Evolutionary conservation across 1,140 invertebrate species (phyloP), one percentile per base, ranked within the genome.

Genomic region (Drosophila truncata): DNA sequence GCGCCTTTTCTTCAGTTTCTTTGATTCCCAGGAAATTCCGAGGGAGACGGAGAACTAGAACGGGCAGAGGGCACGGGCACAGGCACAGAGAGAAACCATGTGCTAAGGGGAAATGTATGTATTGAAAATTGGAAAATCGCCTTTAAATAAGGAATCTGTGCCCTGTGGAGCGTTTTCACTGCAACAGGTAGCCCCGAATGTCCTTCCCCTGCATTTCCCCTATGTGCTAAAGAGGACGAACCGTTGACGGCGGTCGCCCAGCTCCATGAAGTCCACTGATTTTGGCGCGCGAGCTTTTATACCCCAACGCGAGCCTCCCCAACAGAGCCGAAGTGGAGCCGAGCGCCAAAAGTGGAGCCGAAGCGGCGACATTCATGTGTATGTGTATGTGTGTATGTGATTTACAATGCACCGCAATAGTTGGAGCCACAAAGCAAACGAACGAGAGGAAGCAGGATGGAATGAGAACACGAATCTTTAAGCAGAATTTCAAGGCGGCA

Each of bases 261-360:
- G 64, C 70, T 46, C 69, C 60, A 83, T 90, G 82, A 63, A 77
- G 84, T 74, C 72, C 76, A 57, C 60, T 71, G 82, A 76, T 92
- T 92, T 92, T 92, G 91, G 91, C 91, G 91, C 82, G 91, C 90
- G 74, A 87, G 91, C 91, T 92, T 92, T 91, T 92, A 92, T 92
- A 92, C 65, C 42, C 57, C 49, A 78, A 78, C 67, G 80, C 76
- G 65, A 64, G 70, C 75, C 33, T 39, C 58, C 57, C 39, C 37
- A 8, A 18, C 18, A 42, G 33, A n/a, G 25, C 65, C 78, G 83
- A 84, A 85, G 52, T 59, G 60, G 57, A 57, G 57, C 63, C 69
- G 58, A 60, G n/a, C 37, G 16, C 27, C 39, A 44, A 57, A 55
- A 78, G 42, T 70, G 61, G 73, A 87, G 66, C 84, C 83, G 80